Evolutionary conservation across 2,888 invertebrate species (phyloP), one percentile per base, ranked within the genome.

Genomic region (Rhingia campestris): DNA sequence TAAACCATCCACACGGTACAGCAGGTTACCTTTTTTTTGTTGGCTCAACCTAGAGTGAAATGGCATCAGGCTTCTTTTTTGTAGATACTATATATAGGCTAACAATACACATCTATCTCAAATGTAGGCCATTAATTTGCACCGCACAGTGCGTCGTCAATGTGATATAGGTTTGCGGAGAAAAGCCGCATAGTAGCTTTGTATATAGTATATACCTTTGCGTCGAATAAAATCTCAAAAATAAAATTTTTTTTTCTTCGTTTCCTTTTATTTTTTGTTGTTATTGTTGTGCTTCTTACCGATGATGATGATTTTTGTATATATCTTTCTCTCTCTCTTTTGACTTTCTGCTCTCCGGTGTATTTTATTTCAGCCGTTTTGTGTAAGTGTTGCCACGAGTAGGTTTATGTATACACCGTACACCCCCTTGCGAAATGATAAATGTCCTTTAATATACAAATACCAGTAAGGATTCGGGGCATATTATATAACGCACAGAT

Each of bases 401-500:
- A 53, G n/a, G 64, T 63, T 56, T 45, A 6, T 66, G 66, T 56
- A 66, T 56, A 66, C 53, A 72, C 53, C 5, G 12, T 22, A 66
- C 80, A 81, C 67, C 74, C 73, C 73, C 73, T 53, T 61, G 64
- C 80, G 53, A 49, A 80, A 74, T 84, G 80, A 84, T 75, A 84
- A 80, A 84, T 84, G 84, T 80, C 84, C 80, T 80, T 74, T 66
- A 69, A 80, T 80, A 84, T 75, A 84, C 84, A 80, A 84, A 84
- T 80, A 74, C 72, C 64, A 75, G 80, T 47, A 74, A 59, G 64
- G 61, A 84, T 74, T 73, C 43, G n/a, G 32, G 22, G 22, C 22
- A 49, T 49, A 49, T 39, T 64, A 70, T 37, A 61, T 77, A 74
- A 56, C 33, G 22, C 61, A 63, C 64, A 77, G 64, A 54, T 61